Base-by-base conservation (phyloP, 2,888 invertebrate genomes). In the Notodonta dromedarius region DNA sequence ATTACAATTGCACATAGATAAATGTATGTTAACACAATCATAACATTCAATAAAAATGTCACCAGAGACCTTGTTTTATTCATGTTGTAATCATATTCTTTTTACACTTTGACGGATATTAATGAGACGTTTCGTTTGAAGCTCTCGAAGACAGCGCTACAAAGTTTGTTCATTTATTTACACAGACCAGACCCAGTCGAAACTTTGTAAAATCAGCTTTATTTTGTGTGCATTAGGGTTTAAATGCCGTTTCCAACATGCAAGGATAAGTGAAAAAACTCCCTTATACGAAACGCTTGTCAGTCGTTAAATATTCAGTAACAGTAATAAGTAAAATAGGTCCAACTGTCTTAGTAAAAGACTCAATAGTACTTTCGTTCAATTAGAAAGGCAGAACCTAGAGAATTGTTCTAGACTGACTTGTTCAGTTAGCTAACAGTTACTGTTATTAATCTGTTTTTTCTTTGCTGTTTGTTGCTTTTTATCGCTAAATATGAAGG, bases 11-110 rank as follows among this genome's bases (percentile, higher is more conserved):
- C 32, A 52, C n/a, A 52, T 52, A 52, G 24, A 24, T 24, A 1
- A 24, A 35, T 52, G 32, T 32, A 52, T 52, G 12, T 52, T 11
- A 16, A 12, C 32, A 32, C 9, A 24, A 7, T 1, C 5, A 2
- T 13, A 8, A 16, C 59, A 59, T 58, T 64, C 66, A 71, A 65
- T 73, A 74, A 73, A 74, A 52, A 51, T 40, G 46, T 8, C 2
- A 70, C 42, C 11, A 39, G 57, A 58, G 12, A 11, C 16, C 35
- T 54, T 63, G 62, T 75, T 66, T 73, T 67, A 75, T 73, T 73
- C 63, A 73, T 60, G 48, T 40, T 12, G 9, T 2, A 5, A 52
- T 32, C 32, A 52, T 35, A 46, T 58, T 60, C 46, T 56, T 63
- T 61, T 59, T 66, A 60, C 58, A 54, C 52, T 65, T 59, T 50